phyloP scores from a whole-genome alignment of 2,888 invertebrate genomes.

The Elysia crispata region DNA sequence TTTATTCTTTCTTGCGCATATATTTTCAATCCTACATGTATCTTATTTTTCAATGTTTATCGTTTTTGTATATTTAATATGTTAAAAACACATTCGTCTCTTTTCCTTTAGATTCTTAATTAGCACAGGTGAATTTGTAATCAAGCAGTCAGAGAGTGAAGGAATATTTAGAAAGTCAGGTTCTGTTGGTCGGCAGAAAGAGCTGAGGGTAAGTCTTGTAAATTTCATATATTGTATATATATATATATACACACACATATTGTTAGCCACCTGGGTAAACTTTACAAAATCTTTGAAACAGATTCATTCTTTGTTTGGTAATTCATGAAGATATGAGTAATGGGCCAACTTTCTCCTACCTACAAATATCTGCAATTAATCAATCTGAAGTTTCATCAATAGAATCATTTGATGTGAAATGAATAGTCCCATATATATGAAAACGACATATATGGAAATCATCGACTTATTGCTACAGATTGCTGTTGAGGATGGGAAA shows the following conservation, averaged over 20 bases:
- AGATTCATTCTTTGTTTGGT: neutral
- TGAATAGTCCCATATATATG: too few species aligned
- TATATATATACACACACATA: neutral
- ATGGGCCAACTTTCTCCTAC: too few species aligned
- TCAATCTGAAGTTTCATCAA: too few species aligned
- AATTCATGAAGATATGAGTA: too few species aligned
- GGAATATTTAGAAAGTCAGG: conserved; percentile 94
- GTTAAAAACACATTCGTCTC: neutral
- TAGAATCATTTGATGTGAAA: too few species aligned
- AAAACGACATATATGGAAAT: too few species aligned
- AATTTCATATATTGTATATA: neutral
- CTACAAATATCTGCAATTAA: too few species aligned
- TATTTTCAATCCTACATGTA: neutral
- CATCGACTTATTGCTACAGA: conserved; percentile 78
- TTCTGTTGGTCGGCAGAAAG: conserved; percentile 88
- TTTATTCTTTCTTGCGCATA: too few species aligned
- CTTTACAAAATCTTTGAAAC: neutral
- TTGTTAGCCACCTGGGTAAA: neutral
- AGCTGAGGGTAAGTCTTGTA: conserved; percentile 84
- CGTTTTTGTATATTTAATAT: neutral
- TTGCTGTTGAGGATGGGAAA: conserved; percentile 85
- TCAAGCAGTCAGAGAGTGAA: conserved; percentile 85
- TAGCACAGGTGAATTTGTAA: conserved; percentile 70
- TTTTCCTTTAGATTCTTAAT: conserved; percentile 62
- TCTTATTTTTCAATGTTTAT: neutral